These are phyloP conservation scores for Callocephalon fimbriatum DNA, from an alignment of 2,113 vertebrate genomes.

Conservation along the genomic window DNA sequence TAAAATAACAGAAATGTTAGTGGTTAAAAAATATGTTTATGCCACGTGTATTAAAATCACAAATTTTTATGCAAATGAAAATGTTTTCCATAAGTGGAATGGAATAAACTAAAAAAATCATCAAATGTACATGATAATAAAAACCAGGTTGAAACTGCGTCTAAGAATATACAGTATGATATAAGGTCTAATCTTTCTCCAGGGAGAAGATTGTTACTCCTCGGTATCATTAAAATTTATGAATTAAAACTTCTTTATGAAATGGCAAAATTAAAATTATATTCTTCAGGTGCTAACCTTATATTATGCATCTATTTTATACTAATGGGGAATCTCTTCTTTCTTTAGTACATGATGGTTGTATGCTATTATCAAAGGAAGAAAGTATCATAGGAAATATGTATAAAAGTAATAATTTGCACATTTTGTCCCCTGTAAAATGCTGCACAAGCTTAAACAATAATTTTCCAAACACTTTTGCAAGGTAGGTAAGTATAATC, in stretches of 20 bases:
- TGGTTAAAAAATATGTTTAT: constrained; percentile 10
- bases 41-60: not conserved
- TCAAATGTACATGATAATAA: not conserved
- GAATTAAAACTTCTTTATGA: constrained; percentile 65
- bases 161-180: constrained; percentile 8
- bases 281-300: constrained; percentile 38
- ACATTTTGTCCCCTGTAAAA: not conserved
- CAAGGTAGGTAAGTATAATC: not conserved
- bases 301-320: constrained; percentile 64
- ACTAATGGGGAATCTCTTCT: constrained; percentile 26
- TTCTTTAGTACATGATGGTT: not conserved
- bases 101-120: not conserved
- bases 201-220: constrained; percentile 45
- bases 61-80: constrained; percentile 6
- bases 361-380: not conserved
- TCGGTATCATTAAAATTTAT: constrained; percentile 68
- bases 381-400: not conserved
- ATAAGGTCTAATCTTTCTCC: constrained; percentile 53
- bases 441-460: not conserved
- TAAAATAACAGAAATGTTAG: not conserved
- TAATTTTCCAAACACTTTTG: not conserved
- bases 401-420: not conserved
- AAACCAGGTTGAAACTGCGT: constrained; percentile 22
- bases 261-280: constrained; percentile 58
- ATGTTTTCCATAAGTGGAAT: not conserved